Percentiles rank a stretch among this genome's conserved stretches.
Evolutionary conservation across 1,140 invertebrate genomes (phyloP).

Genomic region (Paralvinella palmiformis): DNA sequence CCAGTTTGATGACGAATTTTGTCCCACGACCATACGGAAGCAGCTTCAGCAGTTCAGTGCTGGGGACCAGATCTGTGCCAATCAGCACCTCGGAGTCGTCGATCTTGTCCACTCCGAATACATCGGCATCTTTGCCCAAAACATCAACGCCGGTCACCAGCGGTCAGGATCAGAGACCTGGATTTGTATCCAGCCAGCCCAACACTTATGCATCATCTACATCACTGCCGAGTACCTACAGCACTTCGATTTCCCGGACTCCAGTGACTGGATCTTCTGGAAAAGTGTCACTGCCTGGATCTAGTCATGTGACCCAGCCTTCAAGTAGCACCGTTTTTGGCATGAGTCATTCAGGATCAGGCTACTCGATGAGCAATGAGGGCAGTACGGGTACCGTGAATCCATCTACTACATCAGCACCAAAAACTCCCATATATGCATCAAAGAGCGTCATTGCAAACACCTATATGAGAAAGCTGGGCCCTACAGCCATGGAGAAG

Average conservation of each 20-base stretch:
- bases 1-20: constrained; percentile 27
- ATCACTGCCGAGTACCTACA: no score
- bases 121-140: background rate
- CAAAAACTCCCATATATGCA: constrained; percentile 31
- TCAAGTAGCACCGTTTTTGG: no score
- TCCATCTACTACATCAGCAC: background rate
- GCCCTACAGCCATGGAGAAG: constrained; percentile 13
- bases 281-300: no score
- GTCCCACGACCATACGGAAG: constrained; percentile 23
- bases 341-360: no score
- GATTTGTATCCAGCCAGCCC: no score
- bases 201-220: no score
- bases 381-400: no score
- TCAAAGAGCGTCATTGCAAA: constrained; percentile 47
- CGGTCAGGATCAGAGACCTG: background rate
- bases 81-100: no score
- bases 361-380: no score
- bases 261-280: no score
- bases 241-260: no score
- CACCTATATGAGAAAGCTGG: constrained; percentile 40
- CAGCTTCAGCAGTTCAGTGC: background rate
- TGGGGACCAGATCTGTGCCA: background rate
- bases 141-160: background rate
- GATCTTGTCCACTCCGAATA: background rate
- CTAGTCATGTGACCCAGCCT: no score